Conservation (phyloP, 2,797 vertebrate genomes). For the Setipinna tenuifilis region DNA sequence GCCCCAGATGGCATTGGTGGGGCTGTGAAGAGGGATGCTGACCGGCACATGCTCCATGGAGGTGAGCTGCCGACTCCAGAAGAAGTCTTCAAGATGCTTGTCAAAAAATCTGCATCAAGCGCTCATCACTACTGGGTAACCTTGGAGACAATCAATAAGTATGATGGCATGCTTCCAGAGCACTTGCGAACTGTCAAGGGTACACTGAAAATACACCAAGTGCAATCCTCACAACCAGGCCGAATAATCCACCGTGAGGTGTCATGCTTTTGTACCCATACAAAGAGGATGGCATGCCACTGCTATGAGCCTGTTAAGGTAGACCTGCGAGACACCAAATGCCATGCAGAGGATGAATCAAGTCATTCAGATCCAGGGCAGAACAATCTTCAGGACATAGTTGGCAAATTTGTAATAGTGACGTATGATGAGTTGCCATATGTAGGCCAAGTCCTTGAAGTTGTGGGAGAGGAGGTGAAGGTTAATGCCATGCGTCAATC, state of each 20-base stretch:
- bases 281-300: not conserved
- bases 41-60: not conserved
- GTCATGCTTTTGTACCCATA: not conserved
- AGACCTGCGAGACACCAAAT: not conserved
- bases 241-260: not conserved
- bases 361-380: not conserved
- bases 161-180: not conserved
- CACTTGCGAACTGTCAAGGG: not conserved
- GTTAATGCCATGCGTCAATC: slow-evolving; percentile 30
- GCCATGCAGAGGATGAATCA: not conserved
- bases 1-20: not conserved
- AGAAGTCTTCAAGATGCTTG: not conserved
- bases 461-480: slow-evolving; percentile 31
- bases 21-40: slow-evolving; percentile 1
- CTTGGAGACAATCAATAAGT: not conserved
- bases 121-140: not conserved
- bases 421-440: slow-evolving; percentile 5
- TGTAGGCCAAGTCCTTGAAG: slow-evolving; percentile 33
- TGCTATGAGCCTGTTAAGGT: not conserved
- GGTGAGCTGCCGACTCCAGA: not conserved
- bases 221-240: not conserved
- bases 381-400: not conserved
- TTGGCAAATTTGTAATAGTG: not conserved
- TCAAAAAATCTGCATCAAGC: not conserved
- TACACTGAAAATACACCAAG: not conserved